Evolutionary conservation across 2,113 vertebrate species (phyloP).

Genomic region (Dascyllus trimaculatus): DNA sequence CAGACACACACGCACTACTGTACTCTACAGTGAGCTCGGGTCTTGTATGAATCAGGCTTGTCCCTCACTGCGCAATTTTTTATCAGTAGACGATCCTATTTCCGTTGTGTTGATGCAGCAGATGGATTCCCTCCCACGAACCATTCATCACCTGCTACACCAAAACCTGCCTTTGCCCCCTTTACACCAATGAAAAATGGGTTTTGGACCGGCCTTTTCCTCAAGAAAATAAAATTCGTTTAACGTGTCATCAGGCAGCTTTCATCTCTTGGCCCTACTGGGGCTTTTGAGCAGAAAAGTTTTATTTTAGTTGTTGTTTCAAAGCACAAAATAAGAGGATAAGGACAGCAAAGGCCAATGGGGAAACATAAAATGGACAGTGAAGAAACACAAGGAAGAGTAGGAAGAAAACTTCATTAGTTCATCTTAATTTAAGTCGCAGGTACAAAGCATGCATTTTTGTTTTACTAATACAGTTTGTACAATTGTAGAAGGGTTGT

Average conservation of each 20-base stretch:
- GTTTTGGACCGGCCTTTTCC: constrained; percentile 51
- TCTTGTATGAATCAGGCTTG: constrained; percentile 58
- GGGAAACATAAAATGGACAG: background rate
- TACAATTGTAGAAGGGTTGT: background rate
- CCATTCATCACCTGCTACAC: constrained; percentile 83
- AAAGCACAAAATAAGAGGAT: background rate
- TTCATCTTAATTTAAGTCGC: background rate
- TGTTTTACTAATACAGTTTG: background rate
- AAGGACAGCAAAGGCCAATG: background rate
- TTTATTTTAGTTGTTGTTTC: constrained; percentile 23
- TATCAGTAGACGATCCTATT: constrained; percentile 77
- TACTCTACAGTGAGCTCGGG: constrained; percentile 14
- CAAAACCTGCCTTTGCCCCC: constrained; percentile 67
- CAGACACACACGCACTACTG: constrained; percentile 4
- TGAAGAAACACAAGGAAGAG: background rate
- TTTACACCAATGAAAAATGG: constrained; percentile 68
- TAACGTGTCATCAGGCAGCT: constrained; percentile 57
- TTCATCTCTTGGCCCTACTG: background rate
- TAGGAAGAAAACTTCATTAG: too few species aligned
- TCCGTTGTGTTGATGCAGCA: constrained; percentile 81
- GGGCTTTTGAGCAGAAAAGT: constrained; percentile 13
- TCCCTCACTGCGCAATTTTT: constrained; percentile 59
- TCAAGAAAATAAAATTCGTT: constrained; percentile 60
- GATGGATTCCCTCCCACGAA: constrained; percentile 79
- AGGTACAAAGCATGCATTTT: background rate